Conservation (phyloP, 2,113 vertebrate species). For the Mus spicilegus region DNA sequence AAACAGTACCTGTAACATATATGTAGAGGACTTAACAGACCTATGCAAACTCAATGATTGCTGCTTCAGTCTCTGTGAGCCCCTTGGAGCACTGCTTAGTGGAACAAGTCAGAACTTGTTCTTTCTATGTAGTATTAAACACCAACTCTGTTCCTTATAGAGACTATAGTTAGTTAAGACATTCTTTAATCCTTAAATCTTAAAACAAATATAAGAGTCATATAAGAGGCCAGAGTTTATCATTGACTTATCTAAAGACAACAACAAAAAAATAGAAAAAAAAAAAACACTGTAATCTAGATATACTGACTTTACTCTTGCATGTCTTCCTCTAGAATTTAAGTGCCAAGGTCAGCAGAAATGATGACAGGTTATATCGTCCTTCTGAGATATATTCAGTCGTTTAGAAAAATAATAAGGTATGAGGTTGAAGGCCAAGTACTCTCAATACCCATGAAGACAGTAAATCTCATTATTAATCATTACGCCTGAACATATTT, state of each 20-base stretch:
- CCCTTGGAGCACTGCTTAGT: not conserved
- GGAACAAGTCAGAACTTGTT: not conserved
- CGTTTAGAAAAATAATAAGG: constrained; percentile 52
- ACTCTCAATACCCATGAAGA: constrained; percentile 20
- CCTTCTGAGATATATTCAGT: constrained; percentile 42
- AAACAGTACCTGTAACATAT: not conserved
- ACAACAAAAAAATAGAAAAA: not conserved
- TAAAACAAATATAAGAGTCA: not conserved
- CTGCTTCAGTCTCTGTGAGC: not conserved
- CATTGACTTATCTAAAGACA: not conserved
- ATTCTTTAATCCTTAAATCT: not conserved
- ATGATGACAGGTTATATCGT: constrained; percentile 17
- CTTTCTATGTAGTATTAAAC: not conserved
- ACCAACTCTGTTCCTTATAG: not conserved
- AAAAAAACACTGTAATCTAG: not conserved
- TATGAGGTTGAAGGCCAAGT: constrained; percentile 49
- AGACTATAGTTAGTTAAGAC: not conserved
- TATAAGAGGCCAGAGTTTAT: not conserved
- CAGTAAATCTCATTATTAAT: constrained; percentile 57
- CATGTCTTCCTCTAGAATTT: not conserved
- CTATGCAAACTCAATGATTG: not conserved
- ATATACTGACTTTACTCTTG: constrained; percentile 39
- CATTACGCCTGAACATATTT: constrained; percentile 47
- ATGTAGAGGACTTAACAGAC: not conserved
- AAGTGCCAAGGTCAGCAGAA: constrained; percentile 44